phyloP scores from a whole-genome alignment of 35 echinoderm and acorn worm genomes.

The Ophioderma brevispina region DNA sequence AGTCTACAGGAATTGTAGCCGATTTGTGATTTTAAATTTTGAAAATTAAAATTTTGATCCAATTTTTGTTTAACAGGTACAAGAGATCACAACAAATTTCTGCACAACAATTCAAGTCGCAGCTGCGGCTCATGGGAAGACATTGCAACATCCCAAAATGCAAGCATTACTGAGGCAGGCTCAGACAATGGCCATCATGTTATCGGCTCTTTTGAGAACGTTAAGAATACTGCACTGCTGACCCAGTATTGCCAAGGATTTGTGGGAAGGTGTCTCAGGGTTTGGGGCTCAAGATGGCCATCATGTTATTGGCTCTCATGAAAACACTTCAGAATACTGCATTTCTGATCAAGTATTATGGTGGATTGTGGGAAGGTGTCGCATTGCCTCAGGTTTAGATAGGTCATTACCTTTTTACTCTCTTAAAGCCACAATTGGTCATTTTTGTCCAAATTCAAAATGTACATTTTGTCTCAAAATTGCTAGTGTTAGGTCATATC shows the following conservation, averaged over 20 bases:
- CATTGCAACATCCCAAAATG: conserved; percentile 64
- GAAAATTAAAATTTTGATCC: neutral
- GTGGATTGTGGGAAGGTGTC: no score
- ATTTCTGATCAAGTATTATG: no score
- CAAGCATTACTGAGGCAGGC: conserved; percentile 85
- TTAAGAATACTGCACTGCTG: conserved; percentile 86
- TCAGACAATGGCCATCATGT: conserved; percentile 91
- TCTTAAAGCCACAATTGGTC: no score
- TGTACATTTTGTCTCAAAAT: no score
- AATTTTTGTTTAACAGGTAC: conserved; percentile 57
- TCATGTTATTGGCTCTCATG: conserved; percentile 89
- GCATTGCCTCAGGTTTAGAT: no score
- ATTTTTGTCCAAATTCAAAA: no score
- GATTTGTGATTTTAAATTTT: no score
- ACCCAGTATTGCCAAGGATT: neutral
- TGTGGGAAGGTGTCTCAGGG: conserved; percentile 7
- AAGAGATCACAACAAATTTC: conserved; percentile 87
- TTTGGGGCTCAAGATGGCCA: conserved; percentile 96
- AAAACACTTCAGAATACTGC: no score
- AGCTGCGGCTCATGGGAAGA: conserved; percentile 77
- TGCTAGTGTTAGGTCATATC: no score
- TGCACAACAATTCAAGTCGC: conserved; percentile 59
- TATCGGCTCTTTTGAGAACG: conserved; percentile 93
- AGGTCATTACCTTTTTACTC: no score
- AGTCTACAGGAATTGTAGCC: no score